Evolutionary conservation across 2,888 invertebrate species (phyloP).

Genomic region (Dexiosoma caninum): DNA sequence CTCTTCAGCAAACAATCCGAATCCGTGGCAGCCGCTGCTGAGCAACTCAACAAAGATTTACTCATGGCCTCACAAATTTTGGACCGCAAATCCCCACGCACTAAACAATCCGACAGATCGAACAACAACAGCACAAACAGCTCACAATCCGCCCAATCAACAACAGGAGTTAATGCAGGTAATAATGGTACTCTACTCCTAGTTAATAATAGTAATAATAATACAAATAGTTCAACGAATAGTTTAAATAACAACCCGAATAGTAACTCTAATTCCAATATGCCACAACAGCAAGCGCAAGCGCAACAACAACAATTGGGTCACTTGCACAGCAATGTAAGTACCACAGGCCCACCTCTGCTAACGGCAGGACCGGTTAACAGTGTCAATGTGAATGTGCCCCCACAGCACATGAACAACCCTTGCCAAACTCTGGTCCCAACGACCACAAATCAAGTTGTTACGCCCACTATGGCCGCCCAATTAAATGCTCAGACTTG

Average conservation of each 20-base stretch:
- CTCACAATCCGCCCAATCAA: slow-evolving; percentile 61
- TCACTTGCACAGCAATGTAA: slow-evolving; percentile 60
- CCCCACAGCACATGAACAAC: slow-evolving; percentile 67
- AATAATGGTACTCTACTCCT: slow-evolving; percentile 76
- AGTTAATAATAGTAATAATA: slow-evolving; percentile 72
- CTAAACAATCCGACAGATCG: slow-evolving; percentile 74
- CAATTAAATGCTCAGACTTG: slow-evolving; percentile 69
- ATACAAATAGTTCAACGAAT: slow-evolving; percentile 72
- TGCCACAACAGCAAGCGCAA: slow-evolving; percentile 62
- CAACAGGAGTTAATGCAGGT: slow-evolving; percentile 74
- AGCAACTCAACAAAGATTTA: slow-evolving; percentile 91
- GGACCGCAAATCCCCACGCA: slow-evolving; percentile 89
- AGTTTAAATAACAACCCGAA: slow-evolving; percentile 70
- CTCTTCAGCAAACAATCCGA: slow-evolving; percentile 86
- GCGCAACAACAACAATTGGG: slow-evolving; percentile 61
- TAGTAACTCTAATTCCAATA: slow-evolving; percentile 65
- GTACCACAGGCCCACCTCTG: slow-evolving; percentile 63
- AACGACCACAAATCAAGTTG: slow-evolving; percentile 48
- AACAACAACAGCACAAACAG: slow-evolving; percentile 59
- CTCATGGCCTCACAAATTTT: slow-evolving; percentile 88
- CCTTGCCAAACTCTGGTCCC: slow-evolving; percentile 57
- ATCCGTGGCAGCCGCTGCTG: slow-evolving; percentile 87
- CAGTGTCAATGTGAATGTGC: slow-evolving; percentile 60
- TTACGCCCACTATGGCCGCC: slow-evolving; percentile 67
- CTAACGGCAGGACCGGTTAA: slow-evolving; percentile 51